Conservation (phyloP, 2,113 vertebrate species). For the Dolichotis patagonum region DNA sequence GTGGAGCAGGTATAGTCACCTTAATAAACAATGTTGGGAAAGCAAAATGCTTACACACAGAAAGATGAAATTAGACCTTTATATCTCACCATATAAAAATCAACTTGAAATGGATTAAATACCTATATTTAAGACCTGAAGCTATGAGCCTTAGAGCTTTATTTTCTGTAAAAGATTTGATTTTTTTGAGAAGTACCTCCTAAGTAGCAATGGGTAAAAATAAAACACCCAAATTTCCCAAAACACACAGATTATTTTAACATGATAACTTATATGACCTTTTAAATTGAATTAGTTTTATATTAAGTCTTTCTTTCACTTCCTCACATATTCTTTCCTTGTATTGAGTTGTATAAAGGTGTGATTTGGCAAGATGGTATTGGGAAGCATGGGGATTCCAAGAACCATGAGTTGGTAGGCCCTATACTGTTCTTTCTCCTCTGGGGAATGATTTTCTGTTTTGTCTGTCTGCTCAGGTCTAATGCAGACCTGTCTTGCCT, state of each 20-base stretch:
- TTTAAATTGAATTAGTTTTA: neutral
- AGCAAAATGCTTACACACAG: neutral
- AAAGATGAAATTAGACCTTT: neutral
- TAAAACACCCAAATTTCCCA: neutral
- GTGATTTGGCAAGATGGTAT: neutral
- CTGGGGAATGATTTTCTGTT: neutral
- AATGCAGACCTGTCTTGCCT: neutral
- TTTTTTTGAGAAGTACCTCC: neutral
- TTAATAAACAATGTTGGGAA: neutral
- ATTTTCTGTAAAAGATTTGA: neutral
- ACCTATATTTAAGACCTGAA: neutral
- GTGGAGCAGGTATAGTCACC: neutral
- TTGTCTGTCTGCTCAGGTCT: neutral
- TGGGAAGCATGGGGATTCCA: neutral
- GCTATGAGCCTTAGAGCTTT: neutral
- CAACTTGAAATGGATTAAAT: neutral
- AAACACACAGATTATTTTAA: constrained; percentile 18
- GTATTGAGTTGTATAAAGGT: neutral
- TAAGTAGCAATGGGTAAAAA: neutral
- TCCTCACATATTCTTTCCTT: neutral
- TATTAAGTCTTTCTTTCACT: neutral
- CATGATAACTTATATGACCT: neutral
- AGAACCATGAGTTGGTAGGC: neutral
- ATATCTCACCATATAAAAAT: neutral
- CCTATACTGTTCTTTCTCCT: neutral